phyloP scores from a whole-genome alignment of 2,888 invertebrate genomes.

The Oscheius sp. region DNA sequence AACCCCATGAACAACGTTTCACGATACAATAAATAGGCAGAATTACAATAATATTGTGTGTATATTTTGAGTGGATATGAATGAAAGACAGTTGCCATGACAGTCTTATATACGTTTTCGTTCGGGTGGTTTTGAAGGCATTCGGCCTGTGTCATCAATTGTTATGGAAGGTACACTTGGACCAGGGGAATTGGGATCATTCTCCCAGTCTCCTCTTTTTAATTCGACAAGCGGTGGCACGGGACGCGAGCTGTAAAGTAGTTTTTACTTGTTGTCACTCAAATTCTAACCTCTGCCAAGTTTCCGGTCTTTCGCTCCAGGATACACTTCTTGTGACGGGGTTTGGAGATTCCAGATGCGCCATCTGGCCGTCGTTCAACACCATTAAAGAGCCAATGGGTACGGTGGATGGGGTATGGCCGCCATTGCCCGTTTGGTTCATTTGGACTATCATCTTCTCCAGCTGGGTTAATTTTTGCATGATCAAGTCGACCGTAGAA shows the following conservation, averaged over 20 bases:
- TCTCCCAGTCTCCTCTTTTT: constrained; percentile 26
- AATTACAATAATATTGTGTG: neutral
- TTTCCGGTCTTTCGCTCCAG: constrained; percentile 36
- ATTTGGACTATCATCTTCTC: constrained; percentile 39
- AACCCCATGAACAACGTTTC: constrained; percentile 28
- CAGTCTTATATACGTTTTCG: constrained; percentile 18
- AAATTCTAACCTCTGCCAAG: constrained; percentile 28
- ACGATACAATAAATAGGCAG: constrained; percentile 8
- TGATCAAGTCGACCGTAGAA: constrained; percentile 57
- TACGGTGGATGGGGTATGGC: constrained; percentile 33
- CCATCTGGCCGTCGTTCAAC: constrained; percentile 23
- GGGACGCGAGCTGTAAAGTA: constrained; percentile 16
- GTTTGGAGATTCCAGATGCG: constrained; percentile 28
- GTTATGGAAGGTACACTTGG: constrained; percentile 31
- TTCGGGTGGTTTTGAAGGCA: constrained; percentile 12
- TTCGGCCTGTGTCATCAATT: constrained; percentile 33
- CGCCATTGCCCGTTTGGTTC: neutral
- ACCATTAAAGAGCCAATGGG: constrained; percentile 30
- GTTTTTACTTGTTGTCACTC: neutral
- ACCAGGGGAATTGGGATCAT: neutral
- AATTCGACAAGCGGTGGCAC: constrained; percentile 37
- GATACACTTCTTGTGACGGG: constrained; percentile 34
- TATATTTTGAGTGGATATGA: neutral
- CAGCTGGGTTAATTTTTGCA: constrained; percentile 42
- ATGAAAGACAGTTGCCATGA: constrained; percentile 24